phyloP scores from a whole-genome alignment of 2,797 vertebrate species.

The Acestrorhynchus altus region DNA sequence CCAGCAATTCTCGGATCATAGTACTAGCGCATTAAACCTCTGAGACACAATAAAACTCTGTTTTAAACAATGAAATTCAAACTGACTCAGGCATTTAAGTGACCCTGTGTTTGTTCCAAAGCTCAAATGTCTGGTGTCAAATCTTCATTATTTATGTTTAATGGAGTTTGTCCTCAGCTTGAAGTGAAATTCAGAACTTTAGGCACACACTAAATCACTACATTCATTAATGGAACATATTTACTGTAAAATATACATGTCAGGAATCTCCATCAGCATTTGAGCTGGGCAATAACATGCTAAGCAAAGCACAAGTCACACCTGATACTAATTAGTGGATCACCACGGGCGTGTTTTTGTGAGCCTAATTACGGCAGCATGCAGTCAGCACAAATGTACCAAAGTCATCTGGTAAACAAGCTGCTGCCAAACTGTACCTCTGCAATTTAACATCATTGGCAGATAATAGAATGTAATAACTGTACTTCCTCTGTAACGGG shows the following conservation, averaged over 20 bases:
- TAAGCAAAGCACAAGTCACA: constrained; percentile 68
- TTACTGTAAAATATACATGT: neutral
- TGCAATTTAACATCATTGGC: constrained; percentile 4
- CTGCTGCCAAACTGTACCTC: neutral
- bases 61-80: no score
- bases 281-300: constrained; percentile 11
- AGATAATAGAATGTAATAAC: neutral
- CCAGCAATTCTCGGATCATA: no score
- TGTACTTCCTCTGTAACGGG: neutral
- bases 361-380: constrained; percentile 30
- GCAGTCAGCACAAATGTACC: constrained; percentile 41
- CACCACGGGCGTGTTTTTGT: constrained; percentile 28
- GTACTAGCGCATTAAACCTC: no score
- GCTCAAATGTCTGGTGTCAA: neutral
- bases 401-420: constrained; percentile 31
- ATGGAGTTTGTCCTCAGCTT: no score
- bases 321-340: constrained; percentile 73
- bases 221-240: no score
- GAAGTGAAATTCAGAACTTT: neutral
- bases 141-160: neutral
- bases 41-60: no score
- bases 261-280: constrained; percentile 6
- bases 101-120: neutral
- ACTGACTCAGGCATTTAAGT: no score
- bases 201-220: neutral